phyloP scores from a whole-genome alignment of 2,797 vertebrate species.

The Sebastes baramenuke region DNA sequence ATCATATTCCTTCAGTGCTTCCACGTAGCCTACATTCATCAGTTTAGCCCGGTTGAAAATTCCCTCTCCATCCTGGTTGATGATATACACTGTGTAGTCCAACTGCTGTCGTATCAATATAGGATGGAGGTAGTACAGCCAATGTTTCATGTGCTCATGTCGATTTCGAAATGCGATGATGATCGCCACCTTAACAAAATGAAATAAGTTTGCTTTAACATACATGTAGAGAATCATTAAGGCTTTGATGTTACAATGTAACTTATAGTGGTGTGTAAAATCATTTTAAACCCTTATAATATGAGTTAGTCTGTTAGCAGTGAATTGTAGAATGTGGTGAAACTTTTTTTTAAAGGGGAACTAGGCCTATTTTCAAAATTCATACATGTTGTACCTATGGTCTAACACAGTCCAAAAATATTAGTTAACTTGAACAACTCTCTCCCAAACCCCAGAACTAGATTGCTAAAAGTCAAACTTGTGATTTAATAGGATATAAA shows the following conservation, averaged over 20 bases:
- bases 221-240: neutral
- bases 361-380: neutral
- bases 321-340: neutral
- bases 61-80: constrained; percentile 90
- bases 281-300: neutral
- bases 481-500: no score
- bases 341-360: neutral
- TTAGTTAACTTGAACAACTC: neutral
- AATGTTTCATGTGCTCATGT: constrained; percentile 87
- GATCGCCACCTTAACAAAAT: constrained; percentile 83
- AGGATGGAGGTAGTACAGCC: constrained; percentile 89
- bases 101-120: constrained; percentile 88
- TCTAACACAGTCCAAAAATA: neutral
- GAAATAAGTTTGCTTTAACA: neutral
- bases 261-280: neutral
- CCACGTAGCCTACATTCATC: constrained; percentile 89
- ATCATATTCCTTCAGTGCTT: constrained; percentile 91
- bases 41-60: constrained; percentile 95
- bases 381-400: neutral
- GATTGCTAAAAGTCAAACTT: neutral
- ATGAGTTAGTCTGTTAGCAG: neutral
- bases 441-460: neutral
- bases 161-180: constrained; percentile 92
- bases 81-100: constrained; percentile 88
- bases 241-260: no score